Conservation (phyloP, 2,888 invertebrate species). For the Philereme vetulata region DNA sequence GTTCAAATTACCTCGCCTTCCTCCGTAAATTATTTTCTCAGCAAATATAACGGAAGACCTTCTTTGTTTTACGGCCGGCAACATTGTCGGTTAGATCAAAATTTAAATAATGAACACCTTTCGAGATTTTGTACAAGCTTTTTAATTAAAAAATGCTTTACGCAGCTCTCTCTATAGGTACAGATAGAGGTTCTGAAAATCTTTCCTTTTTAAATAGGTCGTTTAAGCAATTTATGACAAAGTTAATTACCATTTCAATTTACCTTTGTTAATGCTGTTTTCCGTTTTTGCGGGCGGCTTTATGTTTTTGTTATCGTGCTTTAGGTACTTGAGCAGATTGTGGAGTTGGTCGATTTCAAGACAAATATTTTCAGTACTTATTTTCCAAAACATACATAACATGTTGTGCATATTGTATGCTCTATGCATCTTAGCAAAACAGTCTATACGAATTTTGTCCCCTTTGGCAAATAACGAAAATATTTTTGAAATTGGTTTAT, state of each 20-base stretch:
- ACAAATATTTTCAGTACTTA: too few relatives aligned
- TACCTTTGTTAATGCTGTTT: conserved; percentile 27
- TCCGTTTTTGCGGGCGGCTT: conserved; percentile 21
- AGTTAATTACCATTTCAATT: conserved; percentile 30
- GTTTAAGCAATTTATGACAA: conserved; percentile 30
- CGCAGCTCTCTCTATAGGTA: conserved; percentile 16
- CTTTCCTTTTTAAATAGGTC: conserved; percentile 26
- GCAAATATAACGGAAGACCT: conserved; percentile 28
- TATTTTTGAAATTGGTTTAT: too few relatives aligned
- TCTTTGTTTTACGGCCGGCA: conserved; percentile 30
- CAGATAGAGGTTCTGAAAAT: conserved; percentile 12
- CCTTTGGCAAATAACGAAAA: too few relatives aligned
- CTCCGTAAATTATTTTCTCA: conserved; percentile 24
- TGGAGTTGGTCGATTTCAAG: background rate
- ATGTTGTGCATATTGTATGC: too few relatives aligned
- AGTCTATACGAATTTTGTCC: too few relatives aligned
- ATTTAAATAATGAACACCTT: conserved; percentile 33
- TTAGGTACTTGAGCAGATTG: conserved; percentile 10
- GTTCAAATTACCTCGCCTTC: conserved; percentile 18
- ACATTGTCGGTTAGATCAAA: conserved; percentile 33
- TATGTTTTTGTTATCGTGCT: conserved; percentile 16
- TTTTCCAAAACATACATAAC: too few relatives aligned
- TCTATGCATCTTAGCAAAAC: too few relatives aligned
- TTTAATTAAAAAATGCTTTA: conserved; percentile 31
- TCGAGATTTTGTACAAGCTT: conserved; percentile 28